Base-by-base conservation (phyloP, 64 coral and sea anemone species). In the Stylophora pistillata region DNA sequence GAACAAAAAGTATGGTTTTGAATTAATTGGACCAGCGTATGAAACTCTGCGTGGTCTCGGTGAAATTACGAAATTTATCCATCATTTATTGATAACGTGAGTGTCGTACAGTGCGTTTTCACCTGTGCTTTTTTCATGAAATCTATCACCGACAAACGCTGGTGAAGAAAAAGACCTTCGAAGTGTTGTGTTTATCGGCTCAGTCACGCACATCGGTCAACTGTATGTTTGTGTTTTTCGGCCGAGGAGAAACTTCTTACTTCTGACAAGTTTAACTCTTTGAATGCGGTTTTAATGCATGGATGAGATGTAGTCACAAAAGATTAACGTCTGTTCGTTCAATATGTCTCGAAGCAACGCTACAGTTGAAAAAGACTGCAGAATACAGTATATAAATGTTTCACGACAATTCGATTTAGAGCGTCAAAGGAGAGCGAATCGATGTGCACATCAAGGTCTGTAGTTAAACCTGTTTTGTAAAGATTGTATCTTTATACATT, bases 281-380 rank as follows among this genome's bases (percentile, higher is more conserved):
- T 74, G 72, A 74, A 47, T 16, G 72, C 72, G 32, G 72, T 47
- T 37, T 74, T 15, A 33, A 17, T 28, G 15, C 33, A 74, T 28
- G 20, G 20, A 13, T 13, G 72, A 15, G 29, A 0, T 23, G 63
- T n/a, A 66, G 63, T 66, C 63, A 66, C 63, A 25, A 21, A n/a
- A 26, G 64, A 68, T 68, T 25, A 25, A 11, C 13, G 37, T 47
- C 37, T 47, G 14, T 31, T 33, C 30, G 13, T 74, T 74, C 28
- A 74, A 41, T 30, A 74, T 74, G 72, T 30, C 33, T 74, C 72
- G 34, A 74, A 47, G 72, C 72, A 74, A 47, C 72, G 33, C 72
- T 28, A 5, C 29, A 10, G 31, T 33, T 74, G 72, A 17, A 15
- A 41, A 74, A 1, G 72, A 74, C 13, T 74, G 30, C 32, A 30